Percentiles rank a stretch among this genome's conserved stretches.
Conservation (phyloP, 2,888 invertebrate species). For the Caenorhabditis doughertyi region DNA sequence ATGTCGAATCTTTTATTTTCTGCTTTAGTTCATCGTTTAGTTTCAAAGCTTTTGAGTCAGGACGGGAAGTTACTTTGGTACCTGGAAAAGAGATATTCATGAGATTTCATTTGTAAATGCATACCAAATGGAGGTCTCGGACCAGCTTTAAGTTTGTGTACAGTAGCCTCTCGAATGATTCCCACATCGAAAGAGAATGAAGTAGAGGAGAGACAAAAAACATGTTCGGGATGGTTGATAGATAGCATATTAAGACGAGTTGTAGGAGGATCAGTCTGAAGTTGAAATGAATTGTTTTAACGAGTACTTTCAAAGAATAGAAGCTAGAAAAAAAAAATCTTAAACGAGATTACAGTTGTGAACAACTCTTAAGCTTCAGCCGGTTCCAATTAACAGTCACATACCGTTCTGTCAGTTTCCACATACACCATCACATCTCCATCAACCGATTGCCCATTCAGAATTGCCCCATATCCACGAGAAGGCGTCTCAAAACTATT, state of each 20-base stretch:
- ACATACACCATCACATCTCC: conserved; percentile 70
- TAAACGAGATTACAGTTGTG: too few species aligned
- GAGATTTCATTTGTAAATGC: background rate
- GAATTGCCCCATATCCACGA: conserved; percentile 53
- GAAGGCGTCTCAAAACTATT: conserved; percentile 50
- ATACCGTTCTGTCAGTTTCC: conserved; percentile 70
- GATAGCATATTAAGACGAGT: conserved; percentile 55
- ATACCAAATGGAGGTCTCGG: conserved; percentile 72
- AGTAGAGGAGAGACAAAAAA: conserved; percentile 54
- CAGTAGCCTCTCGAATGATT: conserved; percentile 67
- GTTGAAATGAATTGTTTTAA: too few species aligned
- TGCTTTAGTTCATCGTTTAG: conserved; percentile 6
- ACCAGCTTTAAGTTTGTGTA: conserved; percentile 64
- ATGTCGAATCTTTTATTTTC: conserved; percentile 17
- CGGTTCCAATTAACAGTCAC: background rate
- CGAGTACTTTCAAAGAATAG: too few species aligned
- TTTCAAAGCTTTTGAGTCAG: conserved; percentile 15
- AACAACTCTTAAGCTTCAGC: too few species aligned
- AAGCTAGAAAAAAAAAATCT: too few species aligned
- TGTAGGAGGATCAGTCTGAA: conserved; percentile 54
- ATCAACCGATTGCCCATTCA: conserved; percentile 71
- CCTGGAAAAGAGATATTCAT: conserved; percentile 22
- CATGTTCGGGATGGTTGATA: conserved; percentile 45
- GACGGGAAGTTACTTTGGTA: conserved; percentile 30
- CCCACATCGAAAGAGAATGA: conserved; percentile 68